Percentiles rank a stretch among this genome's conserved stretches.
phyloP scores from a whole-genome alignment of 2,797 vertebrate species.

The Cyprinella venusta region DNA sequence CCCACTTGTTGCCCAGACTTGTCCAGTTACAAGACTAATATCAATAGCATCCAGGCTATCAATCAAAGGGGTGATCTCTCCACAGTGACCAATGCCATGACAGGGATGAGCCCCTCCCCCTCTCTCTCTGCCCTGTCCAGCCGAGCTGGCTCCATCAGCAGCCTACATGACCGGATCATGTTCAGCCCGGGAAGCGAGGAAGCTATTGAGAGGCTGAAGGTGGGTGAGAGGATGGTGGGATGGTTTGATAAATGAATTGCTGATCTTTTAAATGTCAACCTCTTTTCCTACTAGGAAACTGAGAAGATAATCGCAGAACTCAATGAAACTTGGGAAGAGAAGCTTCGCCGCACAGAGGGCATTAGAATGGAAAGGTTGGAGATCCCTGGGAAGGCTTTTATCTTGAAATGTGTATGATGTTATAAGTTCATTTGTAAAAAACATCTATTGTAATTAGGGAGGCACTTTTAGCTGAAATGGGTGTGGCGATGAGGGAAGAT shows the following conservation, averaged over 20 bases:
- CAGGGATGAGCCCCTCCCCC: slow-evolving; percentile 96
- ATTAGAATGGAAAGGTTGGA: slow-evolving; percentile 92
- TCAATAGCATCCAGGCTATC: slow-evolving; percentile 84
- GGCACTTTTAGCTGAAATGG: slow-evolving; percentile 97
- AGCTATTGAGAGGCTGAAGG: slow-evolving; percentile 97
- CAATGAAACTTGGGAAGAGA: slow-evolving; percentile 99
- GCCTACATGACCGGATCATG: slow-evolving; percentile 94
- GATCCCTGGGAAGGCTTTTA: neutral
- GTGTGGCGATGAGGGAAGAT: slow-evolving; percentile 98
- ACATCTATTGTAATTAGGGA: slow-evolving; percentile 78
- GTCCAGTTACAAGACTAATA: slow-evolving; percentile 91
- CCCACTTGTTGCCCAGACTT: slow-evolving; percentile 83
- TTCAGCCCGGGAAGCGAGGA: slow-evolving; percentile 96
- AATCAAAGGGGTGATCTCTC: slow-evolving; percentile 95
- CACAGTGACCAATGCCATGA: slow-evolving; percentile 96
- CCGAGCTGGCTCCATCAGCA: slow-evolving; percentile 89
- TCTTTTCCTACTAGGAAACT: slow-evolving; percentile 79
- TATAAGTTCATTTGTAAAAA: neutral
- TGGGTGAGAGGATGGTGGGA: slow-evolving; percentile 56
- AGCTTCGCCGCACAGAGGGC: slow-evolving; percentile 92
- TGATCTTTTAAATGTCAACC: neutral
- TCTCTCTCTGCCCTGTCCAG: slow-evolving; percentile 93
- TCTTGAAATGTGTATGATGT: slow-evolving; percentile 1
- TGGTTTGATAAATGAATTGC: slow-evolving; percentile 16
- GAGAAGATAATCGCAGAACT: slow-evolving; percentile 99